A percentile compares a stretch with the other conserved stretches of the same genome.
Conservation (phyloP, 2,113 vertebrate species). For the Andinoacara biseriatus region DNA sequence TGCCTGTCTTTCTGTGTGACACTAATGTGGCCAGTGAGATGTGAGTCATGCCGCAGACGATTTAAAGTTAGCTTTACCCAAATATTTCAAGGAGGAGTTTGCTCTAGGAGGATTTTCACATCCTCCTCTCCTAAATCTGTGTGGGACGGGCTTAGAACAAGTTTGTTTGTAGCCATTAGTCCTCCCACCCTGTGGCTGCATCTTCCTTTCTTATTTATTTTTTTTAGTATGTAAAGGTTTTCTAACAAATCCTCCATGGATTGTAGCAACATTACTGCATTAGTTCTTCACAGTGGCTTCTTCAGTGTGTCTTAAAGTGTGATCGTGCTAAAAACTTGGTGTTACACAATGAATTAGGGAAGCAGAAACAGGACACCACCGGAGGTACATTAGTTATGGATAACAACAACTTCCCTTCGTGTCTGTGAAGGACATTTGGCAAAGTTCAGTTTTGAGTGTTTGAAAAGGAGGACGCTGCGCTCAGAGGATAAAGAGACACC, state of each 20-base stretch:
- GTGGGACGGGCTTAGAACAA: constrained; percentile 20
- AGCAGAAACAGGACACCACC: constrained; percentile 30
- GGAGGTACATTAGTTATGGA: constrained; percentile 39
- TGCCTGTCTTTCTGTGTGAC: constrained; percentile 47
- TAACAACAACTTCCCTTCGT: constrained; percentile 13
- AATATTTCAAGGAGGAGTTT: constrained; percentile 34
- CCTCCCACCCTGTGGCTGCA: constrained; percentile 27
- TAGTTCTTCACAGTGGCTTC: constrained; percentile 11
- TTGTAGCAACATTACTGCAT: constrained; percentile 33
- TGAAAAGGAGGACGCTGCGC: constrained; percentile 21
- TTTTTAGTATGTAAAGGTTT: constrained; percentile 40
- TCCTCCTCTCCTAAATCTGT: constrained; percentile 24
- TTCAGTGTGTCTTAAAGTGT: constrained; percentile 17
- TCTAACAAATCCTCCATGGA: constrained; percentile 32
- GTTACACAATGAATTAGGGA: constrained; percentile 4
- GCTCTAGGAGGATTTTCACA: constrained; percentile 23
- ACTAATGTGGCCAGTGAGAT: constrained; percentile 34
- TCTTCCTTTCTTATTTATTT: constrained; percentile 43
- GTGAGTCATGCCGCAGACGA: constrained; percentile 46
- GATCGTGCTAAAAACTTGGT: constrained; percentile 14
- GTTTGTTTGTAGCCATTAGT: constrained; percentile 45
- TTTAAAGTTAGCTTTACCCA: constrained; percentile 28
- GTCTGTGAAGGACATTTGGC: constrained; percentile 32
- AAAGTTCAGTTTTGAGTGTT: constrained; percentile 24
- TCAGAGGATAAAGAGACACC: constrained; percentile 2